phyloP scores from a whole-genome alignment of 2,113 vertebrate genomes.

The Ageneiosus marmoratus region DNA sequence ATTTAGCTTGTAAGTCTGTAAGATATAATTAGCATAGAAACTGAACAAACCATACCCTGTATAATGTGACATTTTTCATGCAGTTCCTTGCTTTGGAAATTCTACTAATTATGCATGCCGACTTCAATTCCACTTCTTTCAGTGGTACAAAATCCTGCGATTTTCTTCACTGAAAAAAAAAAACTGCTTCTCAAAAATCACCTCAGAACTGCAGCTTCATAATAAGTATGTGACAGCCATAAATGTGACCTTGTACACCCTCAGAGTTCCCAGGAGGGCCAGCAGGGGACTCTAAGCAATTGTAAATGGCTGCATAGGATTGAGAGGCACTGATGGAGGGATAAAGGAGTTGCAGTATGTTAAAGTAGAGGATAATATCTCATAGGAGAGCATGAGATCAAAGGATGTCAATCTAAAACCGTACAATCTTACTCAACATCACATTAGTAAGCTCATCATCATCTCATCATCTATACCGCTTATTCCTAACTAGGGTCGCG shows the following conservation, averaged over 20 bases:
- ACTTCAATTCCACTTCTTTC: constrained; percentile 1
- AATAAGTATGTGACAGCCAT: constrained; percentile 26
- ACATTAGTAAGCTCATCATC: constrained; percentile 4
- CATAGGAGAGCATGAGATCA: neutral
- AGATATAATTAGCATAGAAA: neutral
- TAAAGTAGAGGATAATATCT: constrained; percentile 26
- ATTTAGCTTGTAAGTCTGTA: neutral
- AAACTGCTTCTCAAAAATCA: neutral
- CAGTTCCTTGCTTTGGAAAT: neutral
- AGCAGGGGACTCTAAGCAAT: constrained; percentile 9
- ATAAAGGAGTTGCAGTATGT: constrained; percentile 42
- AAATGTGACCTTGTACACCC: constrained; percentile 21
- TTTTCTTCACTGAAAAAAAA: neutral
- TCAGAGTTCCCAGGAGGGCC: neutral
- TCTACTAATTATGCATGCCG: neutral
- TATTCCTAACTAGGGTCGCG: too few species aligned
- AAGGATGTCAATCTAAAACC: constrained; percentile 12
- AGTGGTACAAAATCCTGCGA: neutral
- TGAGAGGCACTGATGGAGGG: constrained; percentile 24
- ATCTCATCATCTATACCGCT: too few species aligned
- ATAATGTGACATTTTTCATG: neutral
- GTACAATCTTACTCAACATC: neutral
- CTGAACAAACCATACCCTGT: neutral
- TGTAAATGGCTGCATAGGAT: constrained; percentile 30
- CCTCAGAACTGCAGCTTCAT: neutral